Conservation (phyloP, 2,113 vertebrate species). For the Electrona antarctica region DNA sequence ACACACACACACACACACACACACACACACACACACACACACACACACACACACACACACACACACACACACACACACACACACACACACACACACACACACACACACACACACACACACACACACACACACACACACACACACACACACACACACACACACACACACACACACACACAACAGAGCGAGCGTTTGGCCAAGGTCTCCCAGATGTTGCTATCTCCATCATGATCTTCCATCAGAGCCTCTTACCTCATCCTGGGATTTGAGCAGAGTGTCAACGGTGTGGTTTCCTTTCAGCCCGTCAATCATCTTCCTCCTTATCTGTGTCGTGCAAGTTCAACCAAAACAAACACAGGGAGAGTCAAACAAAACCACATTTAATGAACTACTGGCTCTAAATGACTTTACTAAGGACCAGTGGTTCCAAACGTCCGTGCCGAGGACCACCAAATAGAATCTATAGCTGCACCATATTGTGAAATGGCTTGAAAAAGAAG, state of each 20-base stretch:
- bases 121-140: neutral
- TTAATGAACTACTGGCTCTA: neutral
- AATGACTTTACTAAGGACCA: no score
- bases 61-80: neutral
- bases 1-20: no score
- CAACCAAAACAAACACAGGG: neutral
- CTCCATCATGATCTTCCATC: neutral
- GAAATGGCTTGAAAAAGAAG: no score
- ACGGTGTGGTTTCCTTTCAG: conserved; percentile 82
- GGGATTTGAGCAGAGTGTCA: conserved; percentile 91
- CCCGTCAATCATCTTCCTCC: conserved; percentile 91
- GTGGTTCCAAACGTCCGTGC: no score
- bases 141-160: conserved; percentile 3
- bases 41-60: neutral
- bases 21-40: neutral
- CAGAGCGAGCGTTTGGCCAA: no score
- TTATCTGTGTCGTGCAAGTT: conserved; percentile 80
- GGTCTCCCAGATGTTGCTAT: neutral
- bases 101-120: no score
- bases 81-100: no score
- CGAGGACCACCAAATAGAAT: no score
- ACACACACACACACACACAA: neutral
- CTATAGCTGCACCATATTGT: no score
- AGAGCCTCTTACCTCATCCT: conserved; percentile 88
- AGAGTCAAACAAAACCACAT: neutral